Conservation (phyloP, 2,797 vertebrate species). For the Cynodonichthys magdalenae region DNA sequence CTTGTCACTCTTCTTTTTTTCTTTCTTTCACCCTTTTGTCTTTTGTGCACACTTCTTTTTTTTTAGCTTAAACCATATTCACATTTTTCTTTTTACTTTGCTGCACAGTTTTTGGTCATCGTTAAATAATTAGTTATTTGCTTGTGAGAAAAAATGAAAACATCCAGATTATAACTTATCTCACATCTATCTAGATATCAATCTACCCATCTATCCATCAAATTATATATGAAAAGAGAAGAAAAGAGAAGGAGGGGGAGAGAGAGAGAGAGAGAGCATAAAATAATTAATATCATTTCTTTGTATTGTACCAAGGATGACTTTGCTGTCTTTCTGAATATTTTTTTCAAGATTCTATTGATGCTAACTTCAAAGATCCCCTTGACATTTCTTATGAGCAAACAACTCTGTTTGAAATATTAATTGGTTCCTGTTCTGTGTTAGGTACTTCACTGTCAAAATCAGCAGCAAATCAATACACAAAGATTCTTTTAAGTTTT, state of each 20-base stretch:
- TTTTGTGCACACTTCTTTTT: conserved; percentile 6
- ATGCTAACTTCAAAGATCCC: conserved; percentile 5
- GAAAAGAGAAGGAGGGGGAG: too few species aligned
- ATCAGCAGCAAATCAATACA: background rate
- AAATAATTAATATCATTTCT: background rate
- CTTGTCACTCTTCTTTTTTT: conserved; percentile 56
- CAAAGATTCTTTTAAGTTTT: background rate
- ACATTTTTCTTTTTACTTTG: background rate
- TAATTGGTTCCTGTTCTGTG: conserved; percentile 5
- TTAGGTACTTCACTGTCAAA: conserved; percentile 4
- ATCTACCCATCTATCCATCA: too few species aligned
- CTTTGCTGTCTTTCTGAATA: background rate
- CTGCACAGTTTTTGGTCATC: background rate
- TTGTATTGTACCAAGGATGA: background rate
- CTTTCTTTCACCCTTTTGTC: conserved; percentile 29
- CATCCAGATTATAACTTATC: too few species aligned
- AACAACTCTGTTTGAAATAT: conserved; percentile 7
- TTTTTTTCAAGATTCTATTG: background rate
- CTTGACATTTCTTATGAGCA: background rate
- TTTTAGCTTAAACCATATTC: background rate
- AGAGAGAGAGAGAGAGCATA: too few species aligned
- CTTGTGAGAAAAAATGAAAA: background rate
- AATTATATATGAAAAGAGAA: too few species aligned
- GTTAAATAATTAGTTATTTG: background rate
- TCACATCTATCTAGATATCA: too few species aligned